Evolutionary conservation across 2,888 invertebrate species (phyloP).

Genomic region (Epistrophe grossulariae): DNA sequence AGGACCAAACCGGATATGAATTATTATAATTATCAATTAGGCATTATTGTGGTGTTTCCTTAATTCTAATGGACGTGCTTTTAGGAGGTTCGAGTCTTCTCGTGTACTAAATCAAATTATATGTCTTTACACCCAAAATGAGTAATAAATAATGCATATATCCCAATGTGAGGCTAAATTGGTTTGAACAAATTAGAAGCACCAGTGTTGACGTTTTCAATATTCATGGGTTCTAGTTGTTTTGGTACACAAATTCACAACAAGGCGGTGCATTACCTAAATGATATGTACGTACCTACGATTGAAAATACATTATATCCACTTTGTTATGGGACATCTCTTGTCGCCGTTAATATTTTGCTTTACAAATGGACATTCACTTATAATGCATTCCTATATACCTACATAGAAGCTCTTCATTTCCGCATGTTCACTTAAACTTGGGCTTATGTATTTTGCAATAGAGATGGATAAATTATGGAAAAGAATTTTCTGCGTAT

Average conservation of each 20-base stretch:
- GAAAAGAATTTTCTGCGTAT: conserved; percentile 35
- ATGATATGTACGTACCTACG: not conserved
- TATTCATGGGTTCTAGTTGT: conserved; percentile 5
- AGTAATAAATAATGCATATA: conserved; percentile 4
- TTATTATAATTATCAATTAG: conserved; percentile 1
- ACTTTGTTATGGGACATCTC: not conserved
- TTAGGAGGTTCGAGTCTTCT: conserved; percentile 7
- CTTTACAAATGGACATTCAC: not conserved
- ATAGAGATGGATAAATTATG: conserved; percentile 52
- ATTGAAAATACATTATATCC: not conserved
- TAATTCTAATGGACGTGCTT: conserved; percentile 33
- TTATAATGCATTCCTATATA: conserved; percentile 10
- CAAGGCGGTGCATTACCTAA: not conserved
- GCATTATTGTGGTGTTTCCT: not conserved
- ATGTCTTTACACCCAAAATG: not conserved
- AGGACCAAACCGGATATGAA: not conserved
- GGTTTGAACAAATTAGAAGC: not conserved
- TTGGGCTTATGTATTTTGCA: conserved; percentile 17
- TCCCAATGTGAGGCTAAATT: not conserved
- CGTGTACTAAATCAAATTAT: conserved; percentile 8
- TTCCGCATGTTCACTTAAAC: not conserved
- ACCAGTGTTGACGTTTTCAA: not conserved
- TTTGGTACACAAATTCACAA: not conserved
- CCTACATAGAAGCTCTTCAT: not conserved
- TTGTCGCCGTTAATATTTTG: conserved; percentile 5